These are phyloP conservation scores for Ophioninae sp. DNA, from an alignment of 2,888 invertebrate genomes.

Conservation along the genomic window DNA sequence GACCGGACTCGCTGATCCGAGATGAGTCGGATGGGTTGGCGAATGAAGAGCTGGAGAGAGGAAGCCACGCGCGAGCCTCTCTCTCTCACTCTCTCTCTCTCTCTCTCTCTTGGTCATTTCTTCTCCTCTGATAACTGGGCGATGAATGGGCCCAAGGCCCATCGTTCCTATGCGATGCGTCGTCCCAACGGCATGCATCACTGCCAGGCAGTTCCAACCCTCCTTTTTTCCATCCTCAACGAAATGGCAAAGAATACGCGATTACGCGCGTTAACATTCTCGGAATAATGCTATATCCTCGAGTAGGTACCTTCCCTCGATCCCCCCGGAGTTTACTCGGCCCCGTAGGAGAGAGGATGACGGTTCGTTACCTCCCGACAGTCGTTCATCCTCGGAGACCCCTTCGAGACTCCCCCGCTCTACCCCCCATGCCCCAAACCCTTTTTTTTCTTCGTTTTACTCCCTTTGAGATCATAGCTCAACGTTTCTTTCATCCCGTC, in stretches of 20 bases:
- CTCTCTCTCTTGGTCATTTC: background rate
- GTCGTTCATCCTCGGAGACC: constrained; percentile 47
- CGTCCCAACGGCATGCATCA: constrained; percentile 76
- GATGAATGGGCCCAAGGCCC: constrained; percentile 77
- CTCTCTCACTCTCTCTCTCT: constrained; percentile 30
- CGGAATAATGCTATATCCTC: constrained; percentile 69
- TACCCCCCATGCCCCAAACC: constrained; percentile 1
- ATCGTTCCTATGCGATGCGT: constrained; percentile 77
- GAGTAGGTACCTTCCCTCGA: background rate
- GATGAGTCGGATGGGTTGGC: constrained; percentile 56
- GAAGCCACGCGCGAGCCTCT: constrained; percentile 60
- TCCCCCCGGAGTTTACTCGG: too few relatives aligned
- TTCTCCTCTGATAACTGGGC: constrained; percentile 64
- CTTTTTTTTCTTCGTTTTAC: constrained; percentile 7
- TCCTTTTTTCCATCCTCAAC: constrained; percentile 74
- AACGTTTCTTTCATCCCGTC: constrained; percentile 29
- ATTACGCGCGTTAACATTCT: constrained; percentile 78
- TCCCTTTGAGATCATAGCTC: constrained; percentile 12
- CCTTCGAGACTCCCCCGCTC: constrained; percentile 38
- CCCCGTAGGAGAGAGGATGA: too few relatives aligned
- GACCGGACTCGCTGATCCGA: constrained; percentile 48
- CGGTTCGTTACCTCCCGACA: constrained; percentile 40
- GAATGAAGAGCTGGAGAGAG: constrained; percentile 58
- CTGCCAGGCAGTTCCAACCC: constrained; percentile 74
- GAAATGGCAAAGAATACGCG: constrained; percentile 76